Evolutionary conservation across 2,888 invertebrate genomes (phyloP).

Genomic region (Crematogaster levior): DNA sequence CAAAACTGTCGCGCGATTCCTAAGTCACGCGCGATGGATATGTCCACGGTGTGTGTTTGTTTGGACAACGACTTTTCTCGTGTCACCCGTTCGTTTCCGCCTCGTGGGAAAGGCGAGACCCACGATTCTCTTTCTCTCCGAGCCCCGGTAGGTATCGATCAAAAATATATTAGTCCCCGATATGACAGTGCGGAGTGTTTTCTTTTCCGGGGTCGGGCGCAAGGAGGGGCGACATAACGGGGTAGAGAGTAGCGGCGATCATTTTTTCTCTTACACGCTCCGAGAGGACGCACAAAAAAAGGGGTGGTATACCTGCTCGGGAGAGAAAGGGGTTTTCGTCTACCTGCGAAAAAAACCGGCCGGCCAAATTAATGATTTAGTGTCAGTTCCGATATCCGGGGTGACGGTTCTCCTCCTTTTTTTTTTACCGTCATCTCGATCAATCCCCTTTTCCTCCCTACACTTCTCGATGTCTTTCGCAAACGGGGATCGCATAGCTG

Average conservation of each 20-base stretch:
- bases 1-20: slow-evolving; percentile 64
- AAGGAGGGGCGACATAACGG: slow-evolving; percentile 66
- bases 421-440: slow-evolving; percentile 34
- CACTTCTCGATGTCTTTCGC: slow-evolving; percentile 58
- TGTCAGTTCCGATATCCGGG: slow-evolving; percentile 82
- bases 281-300: slow-evolving; percentile 77
- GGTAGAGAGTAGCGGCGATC: slow-evolving; percentile 54
- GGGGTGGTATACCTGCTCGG: slow-evolving; percentile 79
- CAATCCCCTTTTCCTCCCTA: slow-evolving; percentile 30
- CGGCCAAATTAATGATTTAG: slow-evolving; percentile 85
- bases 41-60: slow-evolving; percentile 84
- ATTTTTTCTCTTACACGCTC: slow-evolving; percentile 63
- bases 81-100: slow-evolving; percentile 55
- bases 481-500: slow-evolving; percentile 60
- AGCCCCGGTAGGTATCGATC: slow-evolving; percentile 80
- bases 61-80: slow-evolving; percentile 84
- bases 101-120: slow-evolving; percentile 82
- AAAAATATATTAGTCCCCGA: slow-evolving; percentile 85
- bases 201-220: slow-evolving; percentile 70
- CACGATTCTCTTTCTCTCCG: slow-evolving; percentile 75
- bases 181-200: slow-evolving; percentile 85
- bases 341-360: slow-evolving; percentile 80
- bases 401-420: slow-evolving; percentile 61
- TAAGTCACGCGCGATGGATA: slow-evolving; percentile 74
- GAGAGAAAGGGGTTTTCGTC: slow-evolving; percentile 78